Evolutionary conservation across 2,888 invertebrate species (phyloP), one percentile per base, ranked within the genome.

Genomic region (Lysandra coridon): DNA sequence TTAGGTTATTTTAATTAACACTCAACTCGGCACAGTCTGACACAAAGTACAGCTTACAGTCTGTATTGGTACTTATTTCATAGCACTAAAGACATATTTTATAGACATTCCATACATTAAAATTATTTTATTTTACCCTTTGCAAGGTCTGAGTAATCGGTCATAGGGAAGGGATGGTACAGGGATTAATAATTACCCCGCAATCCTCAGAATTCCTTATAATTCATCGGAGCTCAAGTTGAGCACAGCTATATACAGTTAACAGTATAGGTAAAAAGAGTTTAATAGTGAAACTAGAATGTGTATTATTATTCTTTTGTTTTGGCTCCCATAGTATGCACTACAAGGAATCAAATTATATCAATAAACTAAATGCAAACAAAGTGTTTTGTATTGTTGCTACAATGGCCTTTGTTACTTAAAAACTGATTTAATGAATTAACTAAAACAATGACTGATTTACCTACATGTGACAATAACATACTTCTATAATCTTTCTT

Each of bases 341-440:
- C 62, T 62, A 7, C 23, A 62, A n/a, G 62, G 62, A 23, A 57
- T 62, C 6, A 23, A 62, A 62, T 62, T 62, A 62, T 62, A 62
- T 23, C 1, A 69, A 33, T 69, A 37, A 17, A 14, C 14, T 69
- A 30, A 30, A 69, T 69, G 30, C 33, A 69, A 33, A 69, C 33
- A 69, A 69, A 33, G 33, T 37, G 14, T 37, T 69, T 69, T 37
- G 33, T 69, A 5, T 37, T 33, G 14, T 69, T 37, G 23, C 12
- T 64, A 64, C 69, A 69, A 33, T 69, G 10, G 64, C 69, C 69
- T 33, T 69, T 69, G 33, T 69, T 69, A 33, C 49, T 49, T 30
- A 64, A 33, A 40, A 69, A 37, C 30, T 30, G 33, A 69, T 17
- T 33, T 33, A 33, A 69, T 69, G 33, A 69, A 69, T 69, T 33